A percentile compares a stretch with the other conserved stretches of the same genome.
These are phyloP conservation scores for Tapirus indicus DNA, from an alignment of 2,797 vertebrate species.

Conservation along the genomic window DNA sequence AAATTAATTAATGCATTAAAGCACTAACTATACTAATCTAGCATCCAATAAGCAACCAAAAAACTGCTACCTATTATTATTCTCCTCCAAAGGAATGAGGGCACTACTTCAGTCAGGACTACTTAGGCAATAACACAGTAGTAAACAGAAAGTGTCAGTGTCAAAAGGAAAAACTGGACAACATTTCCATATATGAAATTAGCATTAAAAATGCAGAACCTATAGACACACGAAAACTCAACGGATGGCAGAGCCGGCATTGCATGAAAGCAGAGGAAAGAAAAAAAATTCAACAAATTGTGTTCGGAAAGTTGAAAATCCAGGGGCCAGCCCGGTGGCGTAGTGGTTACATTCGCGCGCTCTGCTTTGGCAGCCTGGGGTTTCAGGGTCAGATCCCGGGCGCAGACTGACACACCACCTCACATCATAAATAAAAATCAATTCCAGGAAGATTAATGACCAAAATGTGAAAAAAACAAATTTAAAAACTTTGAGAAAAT, in stretches of 20 bases:
- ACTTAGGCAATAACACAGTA: not conserved
- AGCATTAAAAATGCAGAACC: not conserved
- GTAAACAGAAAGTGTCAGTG: not conserved
- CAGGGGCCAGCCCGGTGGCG: too few species aligned
- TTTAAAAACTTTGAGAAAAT: slow-evolving; percentile 15
- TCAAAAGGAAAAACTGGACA: not conserved
- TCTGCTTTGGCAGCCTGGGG: too few species aligned
- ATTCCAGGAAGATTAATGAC: not conserved
- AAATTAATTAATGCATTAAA: not conserved
- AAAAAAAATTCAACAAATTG: not conserved
- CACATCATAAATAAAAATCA: not conserved
- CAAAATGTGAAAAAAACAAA: not conserved
- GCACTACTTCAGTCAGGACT: not conserved
- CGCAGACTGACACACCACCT: not conserved
- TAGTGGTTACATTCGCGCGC: too few species aligned
- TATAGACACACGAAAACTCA: not conserved
- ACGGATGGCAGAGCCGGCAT: not conserved
- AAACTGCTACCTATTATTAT: not conserved
- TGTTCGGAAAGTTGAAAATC: not conserved
- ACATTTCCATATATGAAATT: not conserved
- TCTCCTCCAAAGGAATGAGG: not conserved
- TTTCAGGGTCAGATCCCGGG: too few species aligned
- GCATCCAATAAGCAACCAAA: not conserved
- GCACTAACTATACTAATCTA: not conserved
- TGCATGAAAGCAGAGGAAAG: not conserved